Percentiles rank a stretch among this genome's conserved stretches.
Evolutionary conservation across 1,140 invertebrate genomes (phyloP).

Genomic region (Delia radicum): DNA sequence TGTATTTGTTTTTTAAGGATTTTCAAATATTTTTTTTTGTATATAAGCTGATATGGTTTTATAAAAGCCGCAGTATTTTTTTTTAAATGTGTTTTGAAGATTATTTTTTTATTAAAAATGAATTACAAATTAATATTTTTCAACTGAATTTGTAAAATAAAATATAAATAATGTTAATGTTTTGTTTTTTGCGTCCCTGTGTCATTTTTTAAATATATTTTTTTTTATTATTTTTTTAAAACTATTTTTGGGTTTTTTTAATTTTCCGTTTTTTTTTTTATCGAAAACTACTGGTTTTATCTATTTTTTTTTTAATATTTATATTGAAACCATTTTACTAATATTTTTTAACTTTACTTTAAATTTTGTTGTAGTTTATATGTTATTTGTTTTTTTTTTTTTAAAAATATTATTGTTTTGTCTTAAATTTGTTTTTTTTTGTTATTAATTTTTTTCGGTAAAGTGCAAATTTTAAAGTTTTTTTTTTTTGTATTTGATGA

Average conservation of each 20-base stretch:
- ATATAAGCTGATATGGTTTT: conserved; percentile 23
- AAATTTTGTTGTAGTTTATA: neutral
- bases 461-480: conserved; percentile 12
- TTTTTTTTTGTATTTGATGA: neutral
- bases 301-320: conserved; percentile 9
- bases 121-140: neutral
- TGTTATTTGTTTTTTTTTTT: conserved; percentile 4
- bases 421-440: too few relatives aligned
- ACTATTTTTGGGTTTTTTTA: too few relatives aligned
- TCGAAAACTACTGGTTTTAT: conserved; percentile 13
- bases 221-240: conserved; percentile 2
- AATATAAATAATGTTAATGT: neutral
- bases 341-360: conserved; percentile 3
- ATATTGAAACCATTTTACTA: conserved; percentile 23
- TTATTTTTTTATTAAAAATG: neutral
- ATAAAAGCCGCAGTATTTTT: conserved; percentile 22
- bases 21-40: neutral
- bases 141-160: neutral
- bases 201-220: conserved; percentile 7
- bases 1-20: neutral
- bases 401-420: neutral
- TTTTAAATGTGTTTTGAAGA: conserved; percentile 5
- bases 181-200: conserved; percentile 22
- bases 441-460: too few relatives aligned
- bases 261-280: conserved; percentile 2